phyloP scores from a whole-genome alignment of 2,797 vertebrate genomes.

The Epinephelus malabaricus region DNA sequence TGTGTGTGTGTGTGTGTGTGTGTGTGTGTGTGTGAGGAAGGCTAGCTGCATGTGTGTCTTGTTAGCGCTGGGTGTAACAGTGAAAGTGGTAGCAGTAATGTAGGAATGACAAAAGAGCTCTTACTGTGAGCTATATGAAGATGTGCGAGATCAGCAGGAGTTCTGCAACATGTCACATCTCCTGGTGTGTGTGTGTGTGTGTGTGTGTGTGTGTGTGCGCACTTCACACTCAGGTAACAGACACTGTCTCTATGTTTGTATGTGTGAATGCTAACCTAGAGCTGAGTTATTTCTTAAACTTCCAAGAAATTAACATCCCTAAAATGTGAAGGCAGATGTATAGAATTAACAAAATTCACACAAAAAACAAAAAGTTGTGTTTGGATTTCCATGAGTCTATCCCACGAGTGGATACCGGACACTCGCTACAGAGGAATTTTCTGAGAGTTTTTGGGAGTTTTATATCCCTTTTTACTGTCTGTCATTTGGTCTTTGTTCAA shows the following conservation, averaged over 20 bases:
- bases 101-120: constrained; percentile 72
- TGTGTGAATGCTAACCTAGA: too few species aligned
- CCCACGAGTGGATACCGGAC: too few species aligned
- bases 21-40: neutral
- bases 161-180: constrained; percentile 47
- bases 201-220: neutral
- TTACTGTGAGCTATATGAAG: constrained; percentile 70
- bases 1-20: constrained; percentile 33
- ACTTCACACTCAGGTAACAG: constrained; percentile 7
- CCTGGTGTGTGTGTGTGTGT: constrained; percentile 10
- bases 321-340: too few species aligned
- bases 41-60: constrained; percentile 49
- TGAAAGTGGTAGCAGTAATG: constrained; percentile 69
- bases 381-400: too few species aligned
- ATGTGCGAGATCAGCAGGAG: constrained; percentile 42
- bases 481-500: too few species aligned
- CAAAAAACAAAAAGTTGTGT: too few species aligned
- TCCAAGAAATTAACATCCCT: too few species aligned
- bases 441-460: too few species aligned
- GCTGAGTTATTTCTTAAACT: too few species aligned
- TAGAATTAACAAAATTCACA: too few species aligned
- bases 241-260: neutral
- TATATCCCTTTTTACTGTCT: too few species aligned
- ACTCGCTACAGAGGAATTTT: too few species aligned
- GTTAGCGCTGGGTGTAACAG: constrained; percentile 67